Conservation (phyloP, 2,797 vertebrate species). For the Epinephelus malabaricus region DNA sequence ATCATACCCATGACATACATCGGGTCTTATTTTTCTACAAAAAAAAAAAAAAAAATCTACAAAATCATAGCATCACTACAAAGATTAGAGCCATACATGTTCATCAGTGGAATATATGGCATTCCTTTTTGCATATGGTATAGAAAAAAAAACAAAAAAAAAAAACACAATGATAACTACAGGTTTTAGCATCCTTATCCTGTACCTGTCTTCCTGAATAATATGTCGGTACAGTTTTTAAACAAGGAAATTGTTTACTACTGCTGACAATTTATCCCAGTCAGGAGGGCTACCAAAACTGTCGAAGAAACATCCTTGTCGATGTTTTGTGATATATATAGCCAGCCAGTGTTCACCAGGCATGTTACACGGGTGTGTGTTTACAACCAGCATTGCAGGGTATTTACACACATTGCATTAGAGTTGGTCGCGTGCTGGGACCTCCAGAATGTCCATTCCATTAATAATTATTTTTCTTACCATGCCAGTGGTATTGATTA, state of each 20-base stretch:
- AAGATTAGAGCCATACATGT: not conserved
- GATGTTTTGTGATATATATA: not conserved
- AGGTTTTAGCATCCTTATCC: not conserved
- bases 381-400: not conserved
- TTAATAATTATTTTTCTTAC: not conserved
- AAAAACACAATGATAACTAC: not conserved
- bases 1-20: no score
- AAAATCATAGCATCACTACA: no score
- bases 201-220: no score
- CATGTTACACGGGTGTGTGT: not conserved
- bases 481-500: not conserved
- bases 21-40: no score
- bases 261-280: not conserved
- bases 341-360: not conserved
- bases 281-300: not conserved
- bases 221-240: not conserved
- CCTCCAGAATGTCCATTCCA: not conserved
- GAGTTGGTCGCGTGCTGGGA: not conserved
- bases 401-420: not conserved
- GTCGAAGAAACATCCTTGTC: not conserved
- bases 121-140: not conserved
- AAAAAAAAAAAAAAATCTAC: no score
- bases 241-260: not conserved
- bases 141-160: not conserved
- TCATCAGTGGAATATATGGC: not conserved